Percentiles rank a stretch among this genome's conserved stretches.
phyloP scores from a whole-genome alignment of 1,140 invertebrate genomes.

The Mactra quadrangularis region DNA sequence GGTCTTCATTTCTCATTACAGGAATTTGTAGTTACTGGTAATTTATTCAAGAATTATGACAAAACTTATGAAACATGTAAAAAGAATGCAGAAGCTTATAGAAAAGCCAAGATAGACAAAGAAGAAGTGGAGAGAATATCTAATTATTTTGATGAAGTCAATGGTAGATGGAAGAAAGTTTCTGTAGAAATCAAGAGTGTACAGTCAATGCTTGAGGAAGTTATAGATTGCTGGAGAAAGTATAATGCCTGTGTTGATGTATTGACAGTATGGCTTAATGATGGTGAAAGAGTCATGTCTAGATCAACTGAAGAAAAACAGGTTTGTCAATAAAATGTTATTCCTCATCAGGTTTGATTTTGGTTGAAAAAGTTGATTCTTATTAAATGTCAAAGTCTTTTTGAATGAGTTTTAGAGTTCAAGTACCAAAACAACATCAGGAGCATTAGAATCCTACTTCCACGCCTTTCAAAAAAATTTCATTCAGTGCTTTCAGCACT shows the following conservation, averaged over 20 bases:
- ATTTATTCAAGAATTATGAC: constrained; percentile 97
- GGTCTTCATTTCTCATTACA: constrained; percentile 59
- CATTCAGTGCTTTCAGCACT: too few relatives aligned
- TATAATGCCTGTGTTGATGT: constrained; percentile 90
- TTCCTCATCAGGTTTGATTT: not conserved
- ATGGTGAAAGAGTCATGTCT: constrained; percentile 90
- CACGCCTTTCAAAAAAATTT: too few relatives aligned
- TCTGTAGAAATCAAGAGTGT: constrained; percentile 95
- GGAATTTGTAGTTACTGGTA: constrained; percentile 90
- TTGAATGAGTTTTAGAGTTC: too few relatives aligned
- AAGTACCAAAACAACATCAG: too few relatives aligned
- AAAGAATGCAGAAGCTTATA: constrained; percentile 95
- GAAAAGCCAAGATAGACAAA: constrained; percentile 88
- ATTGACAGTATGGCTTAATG: constrained; percentile 91
- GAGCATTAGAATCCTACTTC: too few relatives aligned
- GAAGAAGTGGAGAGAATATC: constrained; percentile 91
- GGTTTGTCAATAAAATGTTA: constrained; percentile 81
- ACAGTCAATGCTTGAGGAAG: constrained; percentile 93
- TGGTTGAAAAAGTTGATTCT: not conserved
- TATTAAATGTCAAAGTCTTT: not conserved
- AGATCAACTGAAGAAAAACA: constrained; percentile 92
- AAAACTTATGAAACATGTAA: constrained; percentile 96
- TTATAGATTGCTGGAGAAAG: constrained; percentile 93
- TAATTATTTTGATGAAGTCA: constrained; percentile 92
- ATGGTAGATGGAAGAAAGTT: constrained; percentile 94